Conservation (phyloP, 2,797 vertebrate genomes). For the Naso thynnoides region DNA sequence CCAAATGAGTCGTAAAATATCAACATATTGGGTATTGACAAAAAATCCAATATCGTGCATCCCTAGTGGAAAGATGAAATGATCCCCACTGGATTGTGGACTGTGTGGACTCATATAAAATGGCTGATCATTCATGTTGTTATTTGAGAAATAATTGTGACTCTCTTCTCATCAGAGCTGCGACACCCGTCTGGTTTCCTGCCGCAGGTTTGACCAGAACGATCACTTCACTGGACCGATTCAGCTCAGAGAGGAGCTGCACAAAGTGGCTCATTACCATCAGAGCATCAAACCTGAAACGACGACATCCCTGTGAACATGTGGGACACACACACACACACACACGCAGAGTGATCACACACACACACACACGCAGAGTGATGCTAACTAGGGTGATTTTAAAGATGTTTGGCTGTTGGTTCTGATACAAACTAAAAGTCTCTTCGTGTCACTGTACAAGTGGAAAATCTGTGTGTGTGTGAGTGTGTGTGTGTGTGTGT, state of each 20-base stretch:
- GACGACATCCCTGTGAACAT: neutral
- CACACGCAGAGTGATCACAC: constrained; percentile 4
- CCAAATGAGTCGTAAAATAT: too few species aligned
- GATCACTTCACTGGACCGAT: neutral
- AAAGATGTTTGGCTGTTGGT: constrained; percentile 23
- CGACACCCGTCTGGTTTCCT: neutral
- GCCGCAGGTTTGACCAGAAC: neutral
- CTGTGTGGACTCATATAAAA: neutral
- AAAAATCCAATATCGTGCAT: too few species aligned
- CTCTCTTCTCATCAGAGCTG: neutral
- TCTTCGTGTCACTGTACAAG: constrained; percentile 11
- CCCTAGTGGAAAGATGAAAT: too few species aligned
- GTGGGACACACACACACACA: constrained; percentile 6
- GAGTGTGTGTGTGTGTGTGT: constrained; percentile 36
- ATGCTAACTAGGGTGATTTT: neutral
- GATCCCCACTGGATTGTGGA: neutral
- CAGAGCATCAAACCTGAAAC: neutral
- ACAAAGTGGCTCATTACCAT: neutral
- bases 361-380: neutral
- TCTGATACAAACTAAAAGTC: constrained; percentile 18
- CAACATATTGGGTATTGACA: too few species aligned
- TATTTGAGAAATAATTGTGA: too few species aligned
- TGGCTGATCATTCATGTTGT: neutral
- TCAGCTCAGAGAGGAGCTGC: neutral
- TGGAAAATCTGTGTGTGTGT: constrained; percentile 39